phyloP scores from a whole-genome alignment of 2,113 vertebrate species.

The Notothenia coriiceps region DNA sequence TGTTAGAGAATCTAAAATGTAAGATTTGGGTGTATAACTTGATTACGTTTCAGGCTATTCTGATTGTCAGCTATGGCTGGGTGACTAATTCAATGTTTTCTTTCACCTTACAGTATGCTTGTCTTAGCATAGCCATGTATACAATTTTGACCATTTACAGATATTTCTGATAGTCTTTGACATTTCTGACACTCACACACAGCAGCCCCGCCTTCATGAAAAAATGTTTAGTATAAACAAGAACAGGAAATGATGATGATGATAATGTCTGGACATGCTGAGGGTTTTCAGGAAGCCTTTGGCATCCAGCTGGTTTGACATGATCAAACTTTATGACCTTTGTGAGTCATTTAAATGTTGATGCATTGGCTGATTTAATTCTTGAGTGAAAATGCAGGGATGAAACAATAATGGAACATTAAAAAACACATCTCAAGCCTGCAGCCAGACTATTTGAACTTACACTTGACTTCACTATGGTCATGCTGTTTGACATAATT shows the following conservation, averaged over 20 bases:
- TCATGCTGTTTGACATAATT: neutral
- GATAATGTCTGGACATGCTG: neutral
- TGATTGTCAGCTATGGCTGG: neutral
- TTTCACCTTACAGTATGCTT: conserved; percentile 11
- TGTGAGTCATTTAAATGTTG: conserved; percentile 36
- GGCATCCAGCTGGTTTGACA: conserved; percentile 6
- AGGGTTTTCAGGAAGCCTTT: conserved; percentile 35
- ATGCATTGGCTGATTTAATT: conserved; percentile 6
- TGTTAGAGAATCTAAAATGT: neutral
- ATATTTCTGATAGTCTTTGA: conserved; percentile 18
- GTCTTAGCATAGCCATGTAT: conserved; percentile 20
- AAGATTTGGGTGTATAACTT: neutral
- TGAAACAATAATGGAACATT: neutral
- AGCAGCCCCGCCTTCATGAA: conserved; percentile 20
- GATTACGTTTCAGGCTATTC: neutral
- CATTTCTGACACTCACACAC: conserved; percentile 27
- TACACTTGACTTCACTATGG: neutral
- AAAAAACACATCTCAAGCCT: neutral
- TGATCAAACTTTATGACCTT: conserved; percentile 8
- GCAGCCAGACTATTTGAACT: neutral
- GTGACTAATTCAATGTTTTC: neutral
- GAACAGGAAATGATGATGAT: conserved; percentile 74
- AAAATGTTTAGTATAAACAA: conserved; percentile 71
- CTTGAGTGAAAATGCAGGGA: neutral
- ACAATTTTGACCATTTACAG: conserved; percentile 17